These are phyloP conservation scores for human DNA, from an alignment of 2,113 vertebrate genomes.

Conservation along the genomic window DNA sequence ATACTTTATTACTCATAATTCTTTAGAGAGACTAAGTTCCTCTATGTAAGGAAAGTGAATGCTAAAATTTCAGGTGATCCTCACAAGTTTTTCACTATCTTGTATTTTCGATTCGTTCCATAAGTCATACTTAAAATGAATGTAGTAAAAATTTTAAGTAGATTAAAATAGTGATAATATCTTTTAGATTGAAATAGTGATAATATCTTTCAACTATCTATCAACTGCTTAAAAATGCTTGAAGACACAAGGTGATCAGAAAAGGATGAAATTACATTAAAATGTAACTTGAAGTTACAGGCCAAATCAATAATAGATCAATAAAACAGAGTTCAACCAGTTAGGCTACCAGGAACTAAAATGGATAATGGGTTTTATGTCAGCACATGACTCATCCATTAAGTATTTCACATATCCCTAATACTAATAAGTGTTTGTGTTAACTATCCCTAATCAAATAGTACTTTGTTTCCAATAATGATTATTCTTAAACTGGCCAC, in stretches of 20 bases:
- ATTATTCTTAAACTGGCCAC: neutral
- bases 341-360: neutral
- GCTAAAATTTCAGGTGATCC: neutral
- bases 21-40: neutral
- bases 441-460: slow-evolving; percentile 34
- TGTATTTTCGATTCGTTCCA: slow-evolving; percentile 16
- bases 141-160: neutral
- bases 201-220: neutral
- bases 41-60: neutral
- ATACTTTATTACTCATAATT: neutral
- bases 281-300: neutral
- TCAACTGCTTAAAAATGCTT: slow-evolving; percentile 33
- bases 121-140: neutral
- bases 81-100: neutral
- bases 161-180: neutral
- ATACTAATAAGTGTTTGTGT: neutral
- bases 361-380: neutral
- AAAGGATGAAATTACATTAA: slow-evolving; percentile 13
- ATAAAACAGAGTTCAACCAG: neutral
- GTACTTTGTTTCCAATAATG: neutral
- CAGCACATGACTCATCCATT: neutral
- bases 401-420: slow-evolving; percentile 20
- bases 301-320: slow-evolving; percentile 56
- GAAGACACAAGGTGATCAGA: neutral
- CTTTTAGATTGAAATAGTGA: neutral